phyloP scores from a whole-genome alignment of 1,140 invertebrate genomes.

The Bicyclus anynana region DNA sequence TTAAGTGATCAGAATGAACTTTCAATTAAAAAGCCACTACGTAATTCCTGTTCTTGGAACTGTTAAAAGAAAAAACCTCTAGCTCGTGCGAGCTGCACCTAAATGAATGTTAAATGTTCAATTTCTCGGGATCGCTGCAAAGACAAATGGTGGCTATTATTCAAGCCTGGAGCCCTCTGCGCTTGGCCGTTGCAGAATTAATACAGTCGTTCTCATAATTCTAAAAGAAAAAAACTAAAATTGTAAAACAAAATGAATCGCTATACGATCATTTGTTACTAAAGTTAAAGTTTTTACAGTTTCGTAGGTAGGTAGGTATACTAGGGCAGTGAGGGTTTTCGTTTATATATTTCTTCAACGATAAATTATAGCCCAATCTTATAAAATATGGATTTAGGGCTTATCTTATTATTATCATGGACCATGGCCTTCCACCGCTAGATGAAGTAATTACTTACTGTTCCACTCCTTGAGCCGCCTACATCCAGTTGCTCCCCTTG shows the following conservation, averaged over 20 bases:
- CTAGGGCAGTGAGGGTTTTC: too few relatives aligned
- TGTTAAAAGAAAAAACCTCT: constrained; percentile 7
- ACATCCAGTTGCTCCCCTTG: too few relatives aligned
- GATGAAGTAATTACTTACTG: too few relatives aligned
- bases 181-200: constrained; percentile 21
- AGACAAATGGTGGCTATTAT: constrained; percentile 52
- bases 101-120: constrained; percentile 48
- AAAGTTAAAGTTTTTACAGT: too few relatives aligned
- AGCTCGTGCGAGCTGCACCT: constrained; percentile 27
- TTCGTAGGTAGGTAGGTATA: too few relatives aligned
- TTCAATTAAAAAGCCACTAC: constrained; percentile 1
- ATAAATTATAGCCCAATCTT: too few relatives aligned
- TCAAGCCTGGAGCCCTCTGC: constrained; percentile 37
- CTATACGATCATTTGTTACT: neutral
- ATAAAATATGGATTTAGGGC: too few relatives aligned
- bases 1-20: neutral
- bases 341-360: too few relatives aligned
- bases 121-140: constrained; percentile 45
- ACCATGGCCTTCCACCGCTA: too few relatives aligned
- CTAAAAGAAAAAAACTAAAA: neutral
- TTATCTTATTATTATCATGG: too few relatives aligned
- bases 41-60: neutral
- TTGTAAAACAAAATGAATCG: neutral
- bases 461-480: too few relatives aligned
- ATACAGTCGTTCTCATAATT: constrained; percentile 9